These are phyloP conservation scores for Drosophila orosa DNA, from an alignment of 1,140 invertebrate genomes.

Conservation along the genomic window DNA sequence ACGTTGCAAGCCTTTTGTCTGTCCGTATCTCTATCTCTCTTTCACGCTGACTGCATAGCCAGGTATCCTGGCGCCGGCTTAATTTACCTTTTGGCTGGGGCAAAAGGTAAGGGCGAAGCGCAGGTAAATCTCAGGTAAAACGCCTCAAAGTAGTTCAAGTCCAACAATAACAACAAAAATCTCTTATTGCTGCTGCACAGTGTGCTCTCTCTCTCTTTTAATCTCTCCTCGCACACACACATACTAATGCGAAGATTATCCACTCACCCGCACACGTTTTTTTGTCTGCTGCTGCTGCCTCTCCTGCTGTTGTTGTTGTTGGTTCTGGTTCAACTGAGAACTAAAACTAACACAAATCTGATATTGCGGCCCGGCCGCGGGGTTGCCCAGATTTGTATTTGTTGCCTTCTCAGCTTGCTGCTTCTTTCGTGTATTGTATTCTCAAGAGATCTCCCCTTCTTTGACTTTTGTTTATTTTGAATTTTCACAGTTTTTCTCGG, in stretches of 20 bases:
- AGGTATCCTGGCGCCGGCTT: constrained; percentile 82
- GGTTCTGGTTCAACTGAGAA: constrained; percentile 21
- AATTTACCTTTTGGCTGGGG: constrained; percentile 62
- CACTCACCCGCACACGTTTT: constrained; percentile 44
- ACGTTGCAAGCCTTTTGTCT: constrained; percentile 77
- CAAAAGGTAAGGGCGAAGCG: constrained; percentile 18
- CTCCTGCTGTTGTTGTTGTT: constrained; percentile 17
- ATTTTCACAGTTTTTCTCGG: constrained; percentile 72
- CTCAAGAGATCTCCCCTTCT: constrained; percentile 34
- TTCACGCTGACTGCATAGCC: constrained; percentile 44
- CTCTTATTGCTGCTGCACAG: constrained; percentile 51
- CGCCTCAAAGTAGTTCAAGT: constrained; percentile 67
- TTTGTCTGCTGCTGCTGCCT: constrained; percentile 10
- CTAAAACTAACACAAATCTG: constrained; percentile 46
- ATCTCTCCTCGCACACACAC: constrained; percentile 20
- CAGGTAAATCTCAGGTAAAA: constrained; percentile 56
- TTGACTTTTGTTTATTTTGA: constrained; percentile 73
- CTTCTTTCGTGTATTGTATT: constrained; percentile 37
- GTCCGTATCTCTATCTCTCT: constrained; percentile 17
- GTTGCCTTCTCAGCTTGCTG: constrained; percentile 24
- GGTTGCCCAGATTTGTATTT: constrained; percentile 44
- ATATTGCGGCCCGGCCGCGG: constrained; percentile 49
- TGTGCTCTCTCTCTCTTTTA: neutral
- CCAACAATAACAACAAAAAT: constrained; percentile 39
- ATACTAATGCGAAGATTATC: constrained; percentile 31